Percentiles rank a stretch among this genome's conserved stretches.
Conservation (phyloP, 2,113 vertebrate species). For the Elanus axillaris region DNA sequence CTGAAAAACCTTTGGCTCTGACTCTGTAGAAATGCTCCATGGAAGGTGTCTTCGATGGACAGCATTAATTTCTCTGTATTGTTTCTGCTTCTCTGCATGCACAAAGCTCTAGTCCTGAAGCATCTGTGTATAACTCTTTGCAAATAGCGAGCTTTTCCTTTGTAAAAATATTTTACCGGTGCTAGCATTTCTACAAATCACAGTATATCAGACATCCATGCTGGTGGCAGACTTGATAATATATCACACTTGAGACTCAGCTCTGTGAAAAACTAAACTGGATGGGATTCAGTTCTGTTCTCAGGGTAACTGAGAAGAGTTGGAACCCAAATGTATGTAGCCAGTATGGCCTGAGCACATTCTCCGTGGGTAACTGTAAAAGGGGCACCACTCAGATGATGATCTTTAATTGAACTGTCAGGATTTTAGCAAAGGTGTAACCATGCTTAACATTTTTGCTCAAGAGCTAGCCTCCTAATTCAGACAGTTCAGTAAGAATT, state of each 20-base stretch:
- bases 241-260: background rate
- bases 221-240: background rate
- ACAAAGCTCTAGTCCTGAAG: background rate
- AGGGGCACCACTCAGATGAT: background rate
- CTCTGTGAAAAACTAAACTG: background rate
- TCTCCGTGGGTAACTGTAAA: background rate
- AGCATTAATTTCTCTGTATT: background rate
- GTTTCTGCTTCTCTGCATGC: background rate
- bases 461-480: background rate
- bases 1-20: background rate
- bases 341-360: rapidly evolving
- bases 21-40: background rate
- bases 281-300: background rate
- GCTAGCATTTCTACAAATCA: background rate
- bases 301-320: background rate
- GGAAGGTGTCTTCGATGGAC: background rate
- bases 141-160: background rate
- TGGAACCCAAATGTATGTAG: background rate
- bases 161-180: background rate
- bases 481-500: background rate
- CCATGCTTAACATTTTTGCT: background rate
- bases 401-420: background rate
- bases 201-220: background rate
- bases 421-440: background rate
- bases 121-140: background rate